Conservation (phyloP, 2,113 vertebrate species). For the Neoarius graeffei region DNA sequence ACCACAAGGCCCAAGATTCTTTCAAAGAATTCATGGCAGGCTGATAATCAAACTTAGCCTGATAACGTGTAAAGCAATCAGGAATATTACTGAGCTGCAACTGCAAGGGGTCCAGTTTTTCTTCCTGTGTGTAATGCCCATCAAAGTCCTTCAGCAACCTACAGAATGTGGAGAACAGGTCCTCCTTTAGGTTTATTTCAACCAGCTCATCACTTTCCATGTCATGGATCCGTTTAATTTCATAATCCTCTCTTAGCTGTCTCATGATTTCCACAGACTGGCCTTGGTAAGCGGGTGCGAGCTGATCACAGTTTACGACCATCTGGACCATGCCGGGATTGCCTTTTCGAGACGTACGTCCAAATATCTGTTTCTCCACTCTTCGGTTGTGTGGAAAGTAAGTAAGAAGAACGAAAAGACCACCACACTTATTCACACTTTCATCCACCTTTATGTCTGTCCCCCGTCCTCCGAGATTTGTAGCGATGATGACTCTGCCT, state of each 20-base stretch:
- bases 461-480: constrained; percentile 48
- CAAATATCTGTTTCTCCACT: constrained; percentile 52
- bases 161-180: constrained; percentile 29
- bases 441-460: constrained; percentile 47
- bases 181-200: constrained; percentile 36
- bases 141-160: neutral
- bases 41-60: neutral
- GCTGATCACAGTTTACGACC: constrained; percentile 37
- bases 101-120: neutral
- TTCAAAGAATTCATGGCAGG: constrained; percentile 16
- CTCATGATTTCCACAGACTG: constrained; percentile 33
- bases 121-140: neutral
- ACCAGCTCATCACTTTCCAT: constrained; percentile 45
- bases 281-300: constrained; percentile 8
- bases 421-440: constrained; percentile 38
- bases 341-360: constrained; percentile 48
- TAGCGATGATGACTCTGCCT: constrained; percentile 48
- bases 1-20: constrained; percentile 8
- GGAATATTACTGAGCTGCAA: neutral
- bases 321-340: constrained; percentile 52
- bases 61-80: neutral
- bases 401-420: constrained; percentile 49
- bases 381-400: constrained; percentile 38
- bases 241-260: constrained; percentile 41
- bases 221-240: constrained; percentile 22